Evolutionary conservation across 2,888 invertebrate genomes (phyloP), one percentile per base, ranked within the genome.

Genomic region (Myopa tessellatipennis): DNA sequence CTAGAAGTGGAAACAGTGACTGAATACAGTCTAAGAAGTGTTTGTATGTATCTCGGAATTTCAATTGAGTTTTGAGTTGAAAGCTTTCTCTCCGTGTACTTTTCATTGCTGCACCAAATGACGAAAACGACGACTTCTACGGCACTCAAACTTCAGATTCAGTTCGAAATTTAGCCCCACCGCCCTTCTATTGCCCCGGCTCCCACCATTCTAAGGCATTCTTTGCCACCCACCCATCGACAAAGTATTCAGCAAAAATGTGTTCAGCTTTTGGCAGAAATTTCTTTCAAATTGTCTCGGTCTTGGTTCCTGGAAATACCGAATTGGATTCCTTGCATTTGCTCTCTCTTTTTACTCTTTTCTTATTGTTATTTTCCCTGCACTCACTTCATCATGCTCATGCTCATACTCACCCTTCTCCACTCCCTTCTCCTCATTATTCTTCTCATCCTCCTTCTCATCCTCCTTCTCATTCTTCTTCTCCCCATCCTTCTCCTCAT

Each of bases 111-210:
- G 76, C 82, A 81, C 80, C 79, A 82, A 79, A 79, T 79, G 80
- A 82, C 82, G 79, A 45, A 6, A 45, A 45, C 45, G 45, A 82
- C 82, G 79, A 84, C 80, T 81, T 81, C 52, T 82, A 79, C 80
- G 81, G 83, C 85, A 85, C 86, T 84, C 85, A 85, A 86, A 82
- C 84, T 86, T 84, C 83, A 85, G 84, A 86, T 85, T 86, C 84
- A 85, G 83, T 85, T 85, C 85, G 83, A 83, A 84, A 84, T 63
- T 6, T 8, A 34, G 3, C 6, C 4, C 65, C 14, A 12, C 5
- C 14, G 0, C 36, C 10, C 36, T 65, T 16, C 38, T 10, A 5
- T 5, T 38, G 3, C 38, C 12, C 36, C 14, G 65, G 10, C 38
- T 6, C 5, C 65, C 36, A 1, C 65, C 38, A 55, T 34, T n/a